Conservation (phyloP, 2,113 vertebrate genomes). For the Tragelaphus scriptus region DNA sequence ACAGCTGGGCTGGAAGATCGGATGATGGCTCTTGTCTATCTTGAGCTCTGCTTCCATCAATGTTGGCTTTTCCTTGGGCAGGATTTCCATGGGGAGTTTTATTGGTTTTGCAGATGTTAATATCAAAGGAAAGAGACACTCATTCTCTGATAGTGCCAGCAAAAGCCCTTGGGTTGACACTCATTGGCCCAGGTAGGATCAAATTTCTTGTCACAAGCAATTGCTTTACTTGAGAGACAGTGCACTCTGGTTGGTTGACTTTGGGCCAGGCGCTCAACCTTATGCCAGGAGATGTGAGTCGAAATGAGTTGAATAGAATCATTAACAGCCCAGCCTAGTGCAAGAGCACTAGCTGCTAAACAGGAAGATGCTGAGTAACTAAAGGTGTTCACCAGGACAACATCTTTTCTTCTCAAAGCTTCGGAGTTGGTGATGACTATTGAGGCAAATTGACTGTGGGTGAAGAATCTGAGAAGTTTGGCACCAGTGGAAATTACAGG, state of each 20-base stretch:
- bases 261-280: neutral
- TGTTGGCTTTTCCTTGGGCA: neutral
- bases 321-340: neutral
- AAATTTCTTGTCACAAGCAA: neutral
- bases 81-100: neutral
- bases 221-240: neutral
- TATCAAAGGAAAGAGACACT: neutral
- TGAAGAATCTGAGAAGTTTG: neutral
- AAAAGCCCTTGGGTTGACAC: neutral
- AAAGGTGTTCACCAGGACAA: neutral
- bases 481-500: neutral
- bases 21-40: neutral
- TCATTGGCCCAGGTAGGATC: neutral
- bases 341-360: neutral
- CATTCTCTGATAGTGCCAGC: neutral
- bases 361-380: neutral
- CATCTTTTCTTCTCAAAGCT: neutral
- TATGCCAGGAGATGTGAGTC: neutral
- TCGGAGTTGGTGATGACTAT: neutral
- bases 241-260: neutral
- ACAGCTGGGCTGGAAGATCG: neutral
- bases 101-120: neutral
- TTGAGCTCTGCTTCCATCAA: neutral
- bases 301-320: neutral
- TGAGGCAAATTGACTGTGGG: neutral